Evolutionary conservation across 2,888 invertebrate genomes (phyloP), one percentile per base, ranked within the genome.

Genomic region (Agrotis clavis): DNA sequence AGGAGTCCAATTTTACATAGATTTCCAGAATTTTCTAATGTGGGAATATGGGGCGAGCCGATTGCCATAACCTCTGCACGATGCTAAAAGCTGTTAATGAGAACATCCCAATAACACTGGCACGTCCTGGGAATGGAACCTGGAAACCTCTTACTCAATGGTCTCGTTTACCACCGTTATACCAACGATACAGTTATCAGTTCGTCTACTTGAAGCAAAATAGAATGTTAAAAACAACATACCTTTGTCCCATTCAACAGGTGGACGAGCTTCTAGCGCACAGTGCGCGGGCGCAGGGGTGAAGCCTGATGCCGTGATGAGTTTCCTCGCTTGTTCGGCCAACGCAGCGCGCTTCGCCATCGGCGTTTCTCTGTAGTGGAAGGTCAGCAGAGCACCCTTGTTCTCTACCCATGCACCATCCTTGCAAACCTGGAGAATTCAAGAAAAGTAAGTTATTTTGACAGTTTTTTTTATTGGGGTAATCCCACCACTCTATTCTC

Each of bases 321-420:
- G 95, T 54, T 95, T 95, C 83, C 97, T 97, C 0, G 98, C 98
- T 86, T 97, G 97, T n/a, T 97, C 97, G 1, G 98, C 97, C 91
- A 98, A 96, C 7, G 96, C 97, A 0, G 97, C 96, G 57, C 98
- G 97, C 81, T 97, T 94, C 64, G 97, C 96, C 66, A 97, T 90
- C 14, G 98, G 98, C 0, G 98, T 98, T 94, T 98, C 98, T 13
- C 98, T 97, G 94, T 97, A 99, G 92, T 99, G 99, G 97, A 98
- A 98, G 4, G 99, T 98, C 53, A 99, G 94, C 11, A 98, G 93
- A 0, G 98, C 98, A 0, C 98, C 98, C 91, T 99, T 99, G 94
- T 98, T 98, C 92, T 99, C 99, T 13, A 99, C 98, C 98, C 99
- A 99, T 0, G 98, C 98, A 5, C 99, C 98, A 87, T 98, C 98